A percentile compares a stretch with the other conserved stretches of the same genome.
phyloP scores from a whole-genome alignment of 2,797 vertebrate species.

The Thripadectes ignobilis region DNA sequence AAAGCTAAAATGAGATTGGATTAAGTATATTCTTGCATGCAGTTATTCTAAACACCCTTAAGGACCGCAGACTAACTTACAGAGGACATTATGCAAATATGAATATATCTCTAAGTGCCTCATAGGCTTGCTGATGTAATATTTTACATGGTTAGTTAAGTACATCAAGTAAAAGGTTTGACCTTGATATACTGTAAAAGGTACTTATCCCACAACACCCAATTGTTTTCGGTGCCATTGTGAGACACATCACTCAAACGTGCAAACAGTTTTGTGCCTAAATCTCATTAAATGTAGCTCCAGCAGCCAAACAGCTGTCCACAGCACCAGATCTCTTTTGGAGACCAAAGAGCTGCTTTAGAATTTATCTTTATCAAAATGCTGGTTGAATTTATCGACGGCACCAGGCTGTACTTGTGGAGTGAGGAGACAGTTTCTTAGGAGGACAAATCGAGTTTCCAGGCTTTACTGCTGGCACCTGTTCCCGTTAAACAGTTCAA shows the following conservation, averaged over 20 bases:
- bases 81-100: slow-evolving; percentile 99
- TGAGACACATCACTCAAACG: slow-evolving; percentile 42
- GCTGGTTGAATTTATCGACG: slow-evolving; percentile 21
- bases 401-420: slow-evolving; percentile 29
- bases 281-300: slow-evolving; percentile 60
- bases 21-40: slow-evolving; percentile 99
- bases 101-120: slow-evolving; percentile 84
- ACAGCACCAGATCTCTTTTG: not conserved
- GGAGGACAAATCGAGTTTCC: slow-evolving; percentile 33
- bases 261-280: slow-evolving; percentile 55
- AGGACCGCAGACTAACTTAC: slow-evolving; percentile 92
- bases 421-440: slow-evolving; percentile 40
- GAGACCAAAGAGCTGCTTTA: slow-evolving; percentile 51
- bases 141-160: slow-evolving; percentile 88
- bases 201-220: slow-evolving; percentile 80
- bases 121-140: slow-evolving; percentile 84
- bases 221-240: slow-evolving; percentile 72
- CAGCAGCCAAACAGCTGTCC: slow-evolving; percentile 59
- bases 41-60: slow-evolving; percentile 98
- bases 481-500: slow-evolving; percentile 17
- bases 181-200: slow-evolving; percentile 82
- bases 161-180: slow-evolving; percentile 85
- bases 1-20: slow-evolving; percentile 99
- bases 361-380: slow-evolving; percentile 64
- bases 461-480: slow-evolving; percentile 44